Base-by-base conservation (phyloP, 1,140 invertebrate genomes). In the Onthophagus taurus region DNA sequence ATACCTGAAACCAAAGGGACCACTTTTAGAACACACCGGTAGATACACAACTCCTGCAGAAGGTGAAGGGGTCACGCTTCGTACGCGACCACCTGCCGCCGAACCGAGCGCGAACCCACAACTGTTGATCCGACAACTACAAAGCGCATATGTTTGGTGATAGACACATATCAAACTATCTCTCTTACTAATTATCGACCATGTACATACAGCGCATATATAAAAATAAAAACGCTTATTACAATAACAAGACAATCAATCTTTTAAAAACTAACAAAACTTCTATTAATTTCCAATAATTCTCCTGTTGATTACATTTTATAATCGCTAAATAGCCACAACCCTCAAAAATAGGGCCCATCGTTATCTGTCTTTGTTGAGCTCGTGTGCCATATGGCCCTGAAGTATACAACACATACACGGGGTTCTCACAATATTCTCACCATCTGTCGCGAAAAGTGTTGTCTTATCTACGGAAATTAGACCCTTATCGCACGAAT, bases 1-100 rank as follows among this genome's bases (percentile, higher is more conserved):
- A 63, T 63, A 63, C 57, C 63, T 65, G 63, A 42, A 64, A 41
- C 60, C 48, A 55, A 49, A 61, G 8, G 29, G n/a, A 13, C 21
- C 43, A 20, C 33, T 42, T 24, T 46, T 41, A 37, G n/a, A n/a
- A n/a, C n/a, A n/a, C n/a, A n/a, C n/a, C n/a, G n/a, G n/a, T n/a
- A 21, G 31, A n/a, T 23, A 14, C 30, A 5, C 2, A 16, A 5
- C 17, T 12, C 7, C 20, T 23, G n/a, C 9, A 6, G 20, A 37
- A 37, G 35, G 8, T 14, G 6, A 17, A n/a, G 14, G 34, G 19
- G 34, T 20, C 24, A 29, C 24, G 7, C 24, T 7, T 26, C n/a
- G 24, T 26, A 6, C 24, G 21, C 19, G 29, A 43, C 41, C 51
- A 52, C 51, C 51, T 52, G 51, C 51, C 44, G 41, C 38, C 47